Conservation (phyloP, 2,113 vertebrate species). For the Neotoma lepida region DNA sequence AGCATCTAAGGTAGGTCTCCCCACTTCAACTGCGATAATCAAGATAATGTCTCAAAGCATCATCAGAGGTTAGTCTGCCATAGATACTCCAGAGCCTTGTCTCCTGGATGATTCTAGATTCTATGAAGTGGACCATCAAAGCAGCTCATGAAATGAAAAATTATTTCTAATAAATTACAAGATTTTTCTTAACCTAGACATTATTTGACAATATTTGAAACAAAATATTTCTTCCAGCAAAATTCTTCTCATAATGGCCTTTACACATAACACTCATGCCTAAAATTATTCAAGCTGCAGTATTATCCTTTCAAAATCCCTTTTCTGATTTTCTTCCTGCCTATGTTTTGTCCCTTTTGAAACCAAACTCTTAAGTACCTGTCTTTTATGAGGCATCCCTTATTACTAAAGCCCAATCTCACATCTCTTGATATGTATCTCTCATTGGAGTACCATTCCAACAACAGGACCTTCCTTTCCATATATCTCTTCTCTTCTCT, state of each 20-base stretch:
- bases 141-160: not conserved
- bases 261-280: not conserved
- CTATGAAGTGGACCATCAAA: not conserved
- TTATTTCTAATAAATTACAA: not conserved
- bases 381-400: not conserved
- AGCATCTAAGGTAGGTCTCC: not conserved
- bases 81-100: not conserved
- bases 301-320: not conserved
- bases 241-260: not conserved
- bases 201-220: not conserved
- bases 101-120: not conserved
- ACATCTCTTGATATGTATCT: not conserved
- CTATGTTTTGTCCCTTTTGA: not conserved
- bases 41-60: no score
- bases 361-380: not conserved
- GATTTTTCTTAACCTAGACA: not conserved
- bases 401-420: not conserved
- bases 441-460: not conserved
- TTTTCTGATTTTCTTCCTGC: not conserved
- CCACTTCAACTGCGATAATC: not conserved
- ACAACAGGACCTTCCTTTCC: no score
- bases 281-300: not conserved
- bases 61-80: not conserved
- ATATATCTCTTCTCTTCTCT: not conserved
- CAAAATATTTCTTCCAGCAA: not conserved